These are phyloP conservation scores for Zingel zingel DNA, from an alignment of 2,113 vertebrate species.

Conservation along the genomic window DNA sequence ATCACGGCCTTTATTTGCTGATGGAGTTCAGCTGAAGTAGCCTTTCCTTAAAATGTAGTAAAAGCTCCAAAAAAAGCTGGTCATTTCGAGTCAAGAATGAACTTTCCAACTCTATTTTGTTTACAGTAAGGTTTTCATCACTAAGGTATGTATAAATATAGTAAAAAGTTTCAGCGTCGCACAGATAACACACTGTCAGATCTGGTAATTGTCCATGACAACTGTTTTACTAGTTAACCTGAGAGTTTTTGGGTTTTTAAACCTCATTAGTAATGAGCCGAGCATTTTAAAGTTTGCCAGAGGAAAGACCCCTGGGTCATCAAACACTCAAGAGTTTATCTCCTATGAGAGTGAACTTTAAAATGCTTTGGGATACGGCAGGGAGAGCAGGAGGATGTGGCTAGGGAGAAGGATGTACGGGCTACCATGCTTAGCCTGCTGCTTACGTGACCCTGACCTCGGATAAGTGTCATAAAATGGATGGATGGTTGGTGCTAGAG, in stretches of 20 bases:
- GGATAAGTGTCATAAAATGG: conserved; percentile 19
- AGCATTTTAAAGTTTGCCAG: neutral
- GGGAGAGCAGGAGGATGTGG: neutral
- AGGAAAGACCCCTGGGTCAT: neutral
- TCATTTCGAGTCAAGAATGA: neutral
- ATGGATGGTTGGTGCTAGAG: neutral
- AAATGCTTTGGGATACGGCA: neutral
- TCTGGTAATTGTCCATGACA: neutral
- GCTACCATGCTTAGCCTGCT: neutral
- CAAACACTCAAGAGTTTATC: neutral
- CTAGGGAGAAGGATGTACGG: neutral
- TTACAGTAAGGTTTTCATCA: neutral
- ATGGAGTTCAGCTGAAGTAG: neutral
- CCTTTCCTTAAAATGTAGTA: neutral
- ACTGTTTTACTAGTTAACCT: neutral
- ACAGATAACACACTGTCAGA: neutral
- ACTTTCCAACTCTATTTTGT: neutral
- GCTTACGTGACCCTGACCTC: neutral
- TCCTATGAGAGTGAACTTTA: neutral
- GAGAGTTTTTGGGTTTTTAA: neutral
- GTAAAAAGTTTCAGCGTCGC: neutral
- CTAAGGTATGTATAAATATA: neutral
- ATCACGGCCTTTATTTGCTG: neutral
- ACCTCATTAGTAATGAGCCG: neutral
- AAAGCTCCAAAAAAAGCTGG: neutral